These are phyloP conservation scores for Masnerella sp. DNA, from an alignment of 2,888 invertebrate species.

Conservation along the genomic window DNA sequence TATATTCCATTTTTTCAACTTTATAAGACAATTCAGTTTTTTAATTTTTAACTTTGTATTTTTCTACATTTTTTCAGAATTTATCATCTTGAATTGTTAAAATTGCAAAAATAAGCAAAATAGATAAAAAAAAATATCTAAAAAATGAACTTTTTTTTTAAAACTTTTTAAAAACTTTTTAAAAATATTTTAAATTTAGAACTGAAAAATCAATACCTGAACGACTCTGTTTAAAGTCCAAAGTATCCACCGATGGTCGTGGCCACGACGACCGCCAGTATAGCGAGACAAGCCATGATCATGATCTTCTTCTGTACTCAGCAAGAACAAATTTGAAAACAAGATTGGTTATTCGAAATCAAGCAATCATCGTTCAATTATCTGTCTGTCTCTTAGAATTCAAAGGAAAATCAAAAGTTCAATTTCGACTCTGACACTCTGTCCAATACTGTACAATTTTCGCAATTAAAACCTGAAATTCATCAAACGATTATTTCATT, in stretches of 20 bases:
- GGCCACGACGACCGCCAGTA: constrained; percentile 86
- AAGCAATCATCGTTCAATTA: constrained; percentile 45
- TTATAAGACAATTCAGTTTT: too few relatives aligned
- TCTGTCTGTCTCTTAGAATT: constrained; percentile 54
- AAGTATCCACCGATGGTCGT: constrained; percentile 84
- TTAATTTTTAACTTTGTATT: too few relatives aligned
- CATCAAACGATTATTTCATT: constrained; percentile 5
- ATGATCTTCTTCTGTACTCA: constrained; percentile 94
- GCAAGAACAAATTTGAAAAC: constrained; percentile 64
- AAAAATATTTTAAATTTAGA: too few relatives aligned
- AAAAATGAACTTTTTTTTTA: too few relatives aligned
- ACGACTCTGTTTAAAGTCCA: constrained; percentile 78
- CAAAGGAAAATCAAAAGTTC: constrained; percentile 12
- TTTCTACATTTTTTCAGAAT: too few relatives aligned
- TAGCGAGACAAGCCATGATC: constrained; percentile 92
- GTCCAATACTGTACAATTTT: constrained; percentile 59
- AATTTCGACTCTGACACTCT: constrained; percentile 52
- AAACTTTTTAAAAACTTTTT: too few relatives aligned
- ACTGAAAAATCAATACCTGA: constrained; percentile 64
- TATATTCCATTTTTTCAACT: too few relatives aligned
- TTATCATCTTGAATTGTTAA: too few relatives aligned
- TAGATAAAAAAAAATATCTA: too few relatives aligned
- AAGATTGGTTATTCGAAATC: constrained; percentile 34
- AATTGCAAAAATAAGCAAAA: too few relatives aligned
- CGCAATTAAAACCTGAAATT: constrained; percentile 32